Conservation (phyloP, 2,888 invertebrate genomes). For the Hetaerina titia region DNA sequence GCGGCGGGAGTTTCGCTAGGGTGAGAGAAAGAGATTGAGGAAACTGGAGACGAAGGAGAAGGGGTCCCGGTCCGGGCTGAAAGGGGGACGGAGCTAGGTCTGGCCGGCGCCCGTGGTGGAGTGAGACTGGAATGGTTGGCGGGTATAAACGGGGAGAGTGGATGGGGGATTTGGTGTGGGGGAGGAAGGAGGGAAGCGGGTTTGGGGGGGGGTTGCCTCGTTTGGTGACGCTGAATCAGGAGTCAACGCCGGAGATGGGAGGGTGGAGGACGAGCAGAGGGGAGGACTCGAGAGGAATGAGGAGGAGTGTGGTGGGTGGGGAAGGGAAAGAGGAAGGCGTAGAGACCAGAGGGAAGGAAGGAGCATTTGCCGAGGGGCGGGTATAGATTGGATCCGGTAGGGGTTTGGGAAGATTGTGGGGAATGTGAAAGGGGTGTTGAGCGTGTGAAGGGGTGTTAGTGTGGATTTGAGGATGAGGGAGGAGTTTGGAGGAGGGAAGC, state of each 20-base stretch:
- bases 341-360: not conserved
- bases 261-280: not conserved
- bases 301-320: not conserved
- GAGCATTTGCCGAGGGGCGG: slow-evolving; percentile 52
- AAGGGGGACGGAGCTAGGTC: not conserved
- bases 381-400: not conserved
- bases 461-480: not conserved
- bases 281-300: not conserved
- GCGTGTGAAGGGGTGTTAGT: not conserved
- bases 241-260: not conserved
- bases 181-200: not conserved
- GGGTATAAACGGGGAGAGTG: no score
- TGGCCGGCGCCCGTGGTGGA: not conserved
- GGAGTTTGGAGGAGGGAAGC: not conserved
- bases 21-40: not conserved
- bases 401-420: slow-evolving; percentile 6
- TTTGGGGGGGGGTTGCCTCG: not conserved
- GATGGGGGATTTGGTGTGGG: no score
- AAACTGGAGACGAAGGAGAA: not conserved
- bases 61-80: not conserved
- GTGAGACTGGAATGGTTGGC: no score
- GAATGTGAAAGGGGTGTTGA: not conserved
- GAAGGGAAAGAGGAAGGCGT: not conserved
- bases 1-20: no score
- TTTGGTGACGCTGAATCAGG: not conserved